phyloP scores from a whole-genome alignment of 2,113 vertebrate genomes.

The Trematomus loennbergii region DNA sequence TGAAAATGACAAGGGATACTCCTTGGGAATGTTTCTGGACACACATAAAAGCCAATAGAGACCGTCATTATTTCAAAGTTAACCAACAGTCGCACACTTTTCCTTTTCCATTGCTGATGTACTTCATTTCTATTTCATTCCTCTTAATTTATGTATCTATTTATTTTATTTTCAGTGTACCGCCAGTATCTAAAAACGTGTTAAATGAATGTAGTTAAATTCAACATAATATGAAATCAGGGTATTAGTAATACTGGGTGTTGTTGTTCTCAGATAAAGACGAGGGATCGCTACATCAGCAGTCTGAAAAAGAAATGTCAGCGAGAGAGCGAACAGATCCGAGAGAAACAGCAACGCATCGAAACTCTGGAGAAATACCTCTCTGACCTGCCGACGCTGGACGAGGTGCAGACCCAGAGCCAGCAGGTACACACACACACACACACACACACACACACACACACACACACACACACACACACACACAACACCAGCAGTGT shows the following conservation, averaged over 20 bases:
- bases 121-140: too few species aligned
- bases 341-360: constrained; percentile 93
- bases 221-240: not conserved
- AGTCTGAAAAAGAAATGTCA: constrained; percentile 96
- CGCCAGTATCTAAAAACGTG: too few species aligned
- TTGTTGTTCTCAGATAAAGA: constrained; percentile 88
- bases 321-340: constrained; percentile 92
- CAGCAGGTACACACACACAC: constrained; percentile 86
- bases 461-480: constrained; percentile 36
- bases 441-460: constrained; percentile 6
- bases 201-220: too few species aligned
- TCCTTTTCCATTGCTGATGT: too few species aligned
- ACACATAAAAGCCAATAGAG: too few species aligned
- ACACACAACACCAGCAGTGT: not conserved
- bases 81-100: too few species aligned
- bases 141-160: too few species aligned
- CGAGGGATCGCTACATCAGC: constrained; percentile 94
- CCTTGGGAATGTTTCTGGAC: too few species aligned
- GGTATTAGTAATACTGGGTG: not conserved
- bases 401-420: constrained; percentile 90
- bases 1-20: too few species aligned
- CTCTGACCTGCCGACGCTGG: constrained; percentile 93
- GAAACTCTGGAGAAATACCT: constrained; percentile 97
- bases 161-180: too few species aligned
- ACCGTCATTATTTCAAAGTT: too few species aligned